A percentile compares a stretch with the other conserved stretches of the same genome.
Evolutionary conservation across 1,140 invertebrate genomes (phyloP).

Genomic region (Drosophila ohnishii): DNA sequence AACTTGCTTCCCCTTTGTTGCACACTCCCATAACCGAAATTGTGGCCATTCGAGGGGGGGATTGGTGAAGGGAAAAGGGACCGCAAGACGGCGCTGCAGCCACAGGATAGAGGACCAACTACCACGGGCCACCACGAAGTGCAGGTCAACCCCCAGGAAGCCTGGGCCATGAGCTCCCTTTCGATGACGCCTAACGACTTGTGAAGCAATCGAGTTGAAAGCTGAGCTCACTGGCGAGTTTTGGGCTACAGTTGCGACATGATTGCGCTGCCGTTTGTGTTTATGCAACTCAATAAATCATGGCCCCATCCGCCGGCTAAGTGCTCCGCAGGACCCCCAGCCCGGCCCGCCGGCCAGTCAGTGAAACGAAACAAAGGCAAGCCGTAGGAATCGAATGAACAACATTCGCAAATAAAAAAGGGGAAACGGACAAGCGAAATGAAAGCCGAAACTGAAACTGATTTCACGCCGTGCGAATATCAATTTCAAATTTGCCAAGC

Average conservation of each 20-base stretch:
- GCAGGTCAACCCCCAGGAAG: constrained; percentile 53
- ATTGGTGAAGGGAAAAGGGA: constrained; percentile 4
- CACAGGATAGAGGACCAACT: constrained; percentile 28
- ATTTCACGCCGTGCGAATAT: constrained; percentile 79
- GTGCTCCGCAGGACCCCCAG: constrained; percentile 28
- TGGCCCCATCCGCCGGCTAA: constrained; percentile 46
- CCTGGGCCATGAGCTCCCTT: constrained; percentile 11
- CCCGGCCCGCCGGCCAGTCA: constrained; percentile 15
- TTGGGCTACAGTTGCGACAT: constrained; percentile 68
- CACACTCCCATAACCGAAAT: constrained; percentile 60
- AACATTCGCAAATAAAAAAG: constrained; percentile 33
- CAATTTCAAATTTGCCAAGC: constrained; percentile 80
- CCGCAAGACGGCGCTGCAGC: constrained; percentile 34
- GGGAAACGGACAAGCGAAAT: constrained; percentile 52
- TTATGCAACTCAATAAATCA: constrained; percentile 83
- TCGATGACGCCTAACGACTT: constrained; percentile 79
- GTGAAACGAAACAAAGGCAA: constrained; percentile 63
- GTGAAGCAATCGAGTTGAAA: constrained; percentile 81
- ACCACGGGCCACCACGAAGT: constrained; percentile 52
- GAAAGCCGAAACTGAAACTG: constrained; percentile 72
- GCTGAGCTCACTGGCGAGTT: constrained; percentile 68
- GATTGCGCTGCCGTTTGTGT: constrained; percentile 82
- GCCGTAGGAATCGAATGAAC: constrained; percentile 59
- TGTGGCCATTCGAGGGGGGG: constrained; percentile 33
- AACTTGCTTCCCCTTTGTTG: constrained; percentile 32